Conservation (phyloP, 2,797 vertebrate species). For the Labeo calbasu region DNA sequence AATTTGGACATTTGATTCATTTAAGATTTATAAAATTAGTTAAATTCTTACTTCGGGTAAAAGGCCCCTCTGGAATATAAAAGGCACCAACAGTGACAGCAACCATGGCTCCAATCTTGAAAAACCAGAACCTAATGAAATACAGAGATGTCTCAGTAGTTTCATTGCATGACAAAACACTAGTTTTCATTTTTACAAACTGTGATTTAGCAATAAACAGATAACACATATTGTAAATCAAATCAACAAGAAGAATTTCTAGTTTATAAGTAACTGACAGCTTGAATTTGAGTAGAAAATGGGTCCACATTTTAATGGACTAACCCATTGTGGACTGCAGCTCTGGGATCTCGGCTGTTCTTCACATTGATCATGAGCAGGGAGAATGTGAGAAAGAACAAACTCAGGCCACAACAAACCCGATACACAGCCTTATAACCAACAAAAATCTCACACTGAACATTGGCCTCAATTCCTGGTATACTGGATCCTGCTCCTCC, state of each 20-base stretch:
- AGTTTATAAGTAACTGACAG: neutral
- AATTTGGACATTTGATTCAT: neutral
- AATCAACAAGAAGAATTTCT: neutral
- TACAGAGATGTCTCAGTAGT: neutral
- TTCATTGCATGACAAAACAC: neutral
- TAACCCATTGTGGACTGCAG: constrained; percentile 91
- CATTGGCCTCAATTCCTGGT: constrained; percentile 65
- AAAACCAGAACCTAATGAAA: constrained; percentile 91
- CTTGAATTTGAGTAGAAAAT: neutral
- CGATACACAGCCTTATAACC: constrained; percentile 94
- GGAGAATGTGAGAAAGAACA: constrained; percentile 86
- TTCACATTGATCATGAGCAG: constrained; percentile 87
- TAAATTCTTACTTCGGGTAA: constrained; percentile 76
- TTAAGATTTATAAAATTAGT: neutral
- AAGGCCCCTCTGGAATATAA: constrained; percentile 89
- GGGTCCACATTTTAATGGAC: neutral
- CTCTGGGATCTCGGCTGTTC: constrained; percentile 87
- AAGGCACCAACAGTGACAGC: constrained; percentile 89
- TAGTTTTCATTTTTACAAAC: neutral
- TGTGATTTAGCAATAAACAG: neutral
- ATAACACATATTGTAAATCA: neutral
- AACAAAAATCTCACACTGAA: constrained; percentile 86
- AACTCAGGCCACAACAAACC: constrained; percentile 88
- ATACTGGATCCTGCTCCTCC: constrained; percentile 74
- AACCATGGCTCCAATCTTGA: constrained; percentile 87